Evolutionary conservation across 1,140 invertebrate species (phyloP).

Genomic region (Lucilia cuprina): DNA sequence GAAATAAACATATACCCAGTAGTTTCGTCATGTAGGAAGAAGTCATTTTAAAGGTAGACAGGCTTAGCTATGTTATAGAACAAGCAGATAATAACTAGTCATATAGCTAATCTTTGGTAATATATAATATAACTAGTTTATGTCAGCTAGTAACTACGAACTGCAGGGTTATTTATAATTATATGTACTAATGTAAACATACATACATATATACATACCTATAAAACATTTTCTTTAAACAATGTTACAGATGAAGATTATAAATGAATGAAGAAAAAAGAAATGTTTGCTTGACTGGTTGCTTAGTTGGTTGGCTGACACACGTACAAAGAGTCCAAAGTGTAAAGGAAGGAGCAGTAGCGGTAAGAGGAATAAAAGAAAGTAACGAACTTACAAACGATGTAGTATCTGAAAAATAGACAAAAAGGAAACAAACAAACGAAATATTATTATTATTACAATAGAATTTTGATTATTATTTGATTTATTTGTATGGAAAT

Average conservation of each 20-base stretch:
- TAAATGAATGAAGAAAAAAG: background rate
- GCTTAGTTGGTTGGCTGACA: too few relatives aligned
- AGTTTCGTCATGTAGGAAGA: too few relatives aligned
- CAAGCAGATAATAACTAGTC: too few relatives aligned
- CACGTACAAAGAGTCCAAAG: too few relatives aligned
- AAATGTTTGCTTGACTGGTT: too few relatives aligned
- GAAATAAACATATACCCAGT: background rate
- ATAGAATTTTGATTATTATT: constrained; percentile 16
- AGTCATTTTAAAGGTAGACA: too few relatives aligned
- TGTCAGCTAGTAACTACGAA: too few relatives aligned
- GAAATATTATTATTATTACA: constrained; percentile 4
- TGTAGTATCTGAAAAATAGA: background rate
- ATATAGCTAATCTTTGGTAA: too few relatives aligned
- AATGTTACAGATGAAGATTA: background rate
- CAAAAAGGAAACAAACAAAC: background rate
- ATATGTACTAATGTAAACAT: background rate
- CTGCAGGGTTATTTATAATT: too few relatives aligned
- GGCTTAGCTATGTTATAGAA: too few relatives aligned
- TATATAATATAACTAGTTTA: too few relatives aligned
- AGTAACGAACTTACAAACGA: background rate
- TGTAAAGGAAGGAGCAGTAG: background rate
- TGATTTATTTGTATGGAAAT: constrained; percentile 5
- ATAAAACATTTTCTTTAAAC: constrained; percentile 1
- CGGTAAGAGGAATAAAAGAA: background rate
- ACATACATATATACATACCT: background rate